Percentiles rank a stretch among this genome's conserved stretches.
Conservation (phyloP, 2,888 invertebrate genomes). For the Drosophila robusta region DNA sequence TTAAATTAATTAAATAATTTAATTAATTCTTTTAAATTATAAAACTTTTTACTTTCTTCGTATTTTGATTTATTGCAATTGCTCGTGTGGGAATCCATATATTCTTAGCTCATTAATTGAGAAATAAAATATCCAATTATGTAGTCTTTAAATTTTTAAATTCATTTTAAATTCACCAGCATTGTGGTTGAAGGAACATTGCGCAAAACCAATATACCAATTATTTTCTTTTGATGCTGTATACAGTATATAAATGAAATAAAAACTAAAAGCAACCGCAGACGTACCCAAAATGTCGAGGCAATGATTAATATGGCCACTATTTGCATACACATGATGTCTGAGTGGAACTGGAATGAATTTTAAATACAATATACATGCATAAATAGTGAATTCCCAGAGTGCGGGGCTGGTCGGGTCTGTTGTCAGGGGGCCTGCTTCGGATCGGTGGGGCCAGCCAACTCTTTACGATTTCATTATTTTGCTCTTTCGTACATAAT, state of each 20-base stretch:
- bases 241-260: background rate
- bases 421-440: background rate
- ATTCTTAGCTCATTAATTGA: too few species aligned
- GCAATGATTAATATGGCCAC: slow-evolving; percentile 73
- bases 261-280: slow-evolving; percentile 34
- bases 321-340: slow-evolving; percentile 75
- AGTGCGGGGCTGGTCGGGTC: background rate
- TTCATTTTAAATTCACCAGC: too few species aligned
- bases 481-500: slow-evolving; percentile 74
- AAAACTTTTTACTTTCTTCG: too few species aligned
- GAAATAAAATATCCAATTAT: too few species aligned
- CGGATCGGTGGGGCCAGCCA: slow-evolving; percentile 42
- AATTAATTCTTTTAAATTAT: too few species aligned
- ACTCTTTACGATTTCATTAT: slow-evolving; percentile 79
- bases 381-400: background rate
- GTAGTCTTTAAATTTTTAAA: too few species aligned
- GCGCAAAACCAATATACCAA: background rate
- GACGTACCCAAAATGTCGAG: slow-evolving; percentile 17
- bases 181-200: too few species aligned
- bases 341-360: slow-evolving; percentile 53
- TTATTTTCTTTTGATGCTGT: background rate
- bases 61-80: too few species aligned
- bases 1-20: too few species aligned
- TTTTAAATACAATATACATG: slow-evolving; percentile 54
- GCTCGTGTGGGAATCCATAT: too few species aligned